Evolutionary conservation across 37 sponge, comb jelly and placozoan genomes (phyloP), one percentile per base, ranked within the genome.

Genomic region (Bolinopsis microptera): DNA sequence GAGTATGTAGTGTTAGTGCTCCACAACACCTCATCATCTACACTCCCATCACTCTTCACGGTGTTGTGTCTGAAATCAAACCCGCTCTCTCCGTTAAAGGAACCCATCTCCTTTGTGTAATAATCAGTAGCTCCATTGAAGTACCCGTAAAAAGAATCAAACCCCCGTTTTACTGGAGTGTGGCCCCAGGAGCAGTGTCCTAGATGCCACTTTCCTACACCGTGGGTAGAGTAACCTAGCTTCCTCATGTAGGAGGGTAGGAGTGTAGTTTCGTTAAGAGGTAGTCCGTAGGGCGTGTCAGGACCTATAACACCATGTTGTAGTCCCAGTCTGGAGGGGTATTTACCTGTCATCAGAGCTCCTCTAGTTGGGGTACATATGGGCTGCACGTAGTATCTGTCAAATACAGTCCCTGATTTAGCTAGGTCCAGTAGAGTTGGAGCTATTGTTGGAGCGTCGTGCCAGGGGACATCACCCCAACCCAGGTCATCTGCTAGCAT

Each of bases 391-490:
- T 86, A 86, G 67, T 86, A 38, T 2, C 67, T 18, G 21, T 86
- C 67, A 8, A 86, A 38, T 16, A 26, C 18, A 2, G 36, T 33
- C 0, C 90, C 90, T 13, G 26, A 3, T 22, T 38, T 25, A 23
- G 67, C 90, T 24, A 86, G 90, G 28, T 39, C 48, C 23, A 25
- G 26, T 27, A 86, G 67, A 24, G 41, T 86, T 8, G 90, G 90
- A 1, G 90, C 90, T 0, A 86, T 86, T 8, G 35, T 38, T 2
- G 3, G 32, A 28, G 90, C 32, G 25, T 41, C 90, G 32, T 86
- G 90, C 90, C 90, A 86, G 61, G 90, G 90, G 0, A 86, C 90
- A 39, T 86, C 90, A 0, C 67, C 35, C 90, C 90, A 86, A 13
- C 90, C 90, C 67, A 39, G 90, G 39, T 72, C 75, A 21, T 72